phyloP scores from a whole-genome alignment of 2,113 vertebrate species.

The Bubalus kerabau region DNA sequence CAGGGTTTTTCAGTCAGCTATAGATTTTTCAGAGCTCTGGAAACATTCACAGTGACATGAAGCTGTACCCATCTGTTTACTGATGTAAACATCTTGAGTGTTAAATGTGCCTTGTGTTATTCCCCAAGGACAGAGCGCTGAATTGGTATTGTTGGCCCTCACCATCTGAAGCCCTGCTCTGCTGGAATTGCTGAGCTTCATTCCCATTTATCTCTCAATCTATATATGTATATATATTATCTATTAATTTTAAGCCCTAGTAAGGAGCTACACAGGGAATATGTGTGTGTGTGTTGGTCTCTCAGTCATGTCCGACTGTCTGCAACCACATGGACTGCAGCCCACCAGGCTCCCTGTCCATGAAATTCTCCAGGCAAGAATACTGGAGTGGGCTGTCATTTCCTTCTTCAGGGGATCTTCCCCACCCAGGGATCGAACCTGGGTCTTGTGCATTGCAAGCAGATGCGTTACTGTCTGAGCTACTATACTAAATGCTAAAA shows the following conservation, averaged over 20 bases:
- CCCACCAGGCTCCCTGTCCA: neutral
- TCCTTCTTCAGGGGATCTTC: neutral
- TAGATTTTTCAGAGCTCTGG: conserved; percentile 18
- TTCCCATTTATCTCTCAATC: neutral
- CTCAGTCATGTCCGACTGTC: neutral
- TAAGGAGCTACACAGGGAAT: neutral
- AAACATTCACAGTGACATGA: neutral
- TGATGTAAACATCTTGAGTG: neutral
- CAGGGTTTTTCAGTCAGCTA: conserved; percentile 31
- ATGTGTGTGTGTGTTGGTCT: neutral
- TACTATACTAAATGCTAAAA: neutral
- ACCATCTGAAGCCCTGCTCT: neutral
- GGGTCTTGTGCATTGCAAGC: neutral
- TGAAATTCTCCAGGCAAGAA: neutral
- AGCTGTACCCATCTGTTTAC: conserved; percentile 7
- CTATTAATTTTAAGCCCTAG: neutral
- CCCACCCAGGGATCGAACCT: neutral
- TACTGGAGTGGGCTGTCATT: neutral
- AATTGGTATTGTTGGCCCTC: neutral
- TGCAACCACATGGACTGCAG: neutral
- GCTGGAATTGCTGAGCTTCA: neutral
- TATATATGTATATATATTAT: neutral
- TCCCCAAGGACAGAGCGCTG: neutral
- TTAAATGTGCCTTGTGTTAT: neutral
- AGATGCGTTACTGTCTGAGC: neutral